Evolutionary conservation across 2,888 invertebrate species (phyloP), one percentile per base, ranked within the genome.

Genomic region (Hydrotaea cyrtoneurina): DNA sequence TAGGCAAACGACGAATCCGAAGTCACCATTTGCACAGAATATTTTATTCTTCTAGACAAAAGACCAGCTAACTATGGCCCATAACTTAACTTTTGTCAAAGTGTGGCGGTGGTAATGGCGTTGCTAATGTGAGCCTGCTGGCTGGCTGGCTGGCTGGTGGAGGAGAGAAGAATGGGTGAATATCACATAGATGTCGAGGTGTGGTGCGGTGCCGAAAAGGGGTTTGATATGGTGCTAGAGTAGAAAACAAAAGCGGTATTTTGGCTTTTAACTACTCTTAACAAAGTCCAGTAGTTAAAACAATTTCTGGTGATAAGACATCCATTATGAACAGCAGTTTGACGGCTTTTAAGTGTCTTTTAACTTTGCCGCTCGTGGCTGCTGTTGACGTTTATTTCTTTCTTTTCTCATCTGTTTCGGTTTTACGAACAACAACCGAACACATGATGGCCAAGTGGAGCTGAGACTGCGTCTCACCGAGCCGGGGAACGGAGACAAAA

Each of bases 321-420:
- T 90, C 90, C 90, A 90, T 90, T 90, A 90, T 90, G 90, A 90
- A 89, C 90, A 90, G 89, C 90, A 88, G 90, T 90, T 90, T 90
- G 90, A 90, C 90, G 90, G 90, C 90, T 90, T 89, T 88, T 87
- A 86, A 86, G 86, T 62, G 79, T 86, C 88, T 90, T 90, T 90
- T 87, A 89, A 89, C 87, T 90, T 89, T 88, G 89, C 90, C 90
- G 90, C 86, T 21, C 85, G 80, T 46, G 80, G 71, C 39, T 39
- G 62, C 21, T 69, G 76, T 59, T 50, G 66, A 59, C 73, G 53
- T 73, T 73, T 36, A 55, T 73, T n/a, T 50, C 26, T 71, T 15
- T 46, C 13, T 39, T 43, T 10, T 13, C 4, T n/a, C 19, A n/a
- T 64, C 31, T 21, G 15, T 64, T n/a, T 36, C 64, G 31, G 11